A percentile compares a stretch with the other conserved stretches of the same genome.
These are phyloP conservation scores for Phalanger gymnotis DNA, from an alignment of 2,797 vertebrate species.

Conservation along the genomic window DNA sequence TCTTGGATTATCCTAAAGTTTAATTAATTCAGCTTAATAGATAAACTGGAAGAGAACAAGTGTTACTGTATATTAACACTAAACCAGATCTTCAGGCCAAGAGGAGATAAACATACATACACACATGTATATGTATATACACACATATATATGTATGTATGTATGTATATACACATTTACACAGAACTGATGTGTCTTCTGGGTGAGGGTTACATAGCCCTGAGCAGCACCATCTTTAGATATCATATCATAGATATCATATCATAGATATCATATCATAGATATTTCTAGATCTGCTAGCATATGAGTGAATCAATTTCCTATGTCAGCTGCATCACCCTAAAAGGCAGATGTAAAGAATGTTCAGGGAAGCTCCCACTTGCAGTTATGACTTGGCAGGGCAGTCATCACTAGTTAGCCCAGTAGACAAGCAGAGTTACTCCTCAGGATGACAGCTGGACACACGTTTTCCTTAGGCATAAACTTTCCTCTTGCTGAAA, in stretches of 20 bases:
- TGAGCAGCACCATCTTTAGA: not conserved
- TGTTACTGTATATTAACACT: constrained; percentile 7
- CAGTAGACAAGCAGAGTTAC: not conserved
- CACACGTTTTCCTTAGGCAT: not conserved
- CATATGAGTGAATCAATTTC: not conserved
- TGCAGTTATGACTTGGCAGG: not conserved
- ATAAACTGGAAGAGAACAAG: not conserved
- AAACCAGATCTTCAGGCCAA: not conserved
- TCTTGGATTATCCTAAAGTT: not conserved
- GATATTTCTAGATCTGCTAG: not conserved
- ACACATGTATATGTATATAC: not conserved
- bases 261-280: too few species aligned
- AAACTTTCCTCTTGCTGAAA: not conserved
- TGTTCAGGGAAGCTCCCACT: not conserved
- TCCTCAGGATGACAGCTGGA: not conserved
- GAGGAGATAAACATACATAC: not conserved
- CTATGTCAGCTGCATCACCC: not conserved
- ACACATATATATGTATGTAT: not conserved
- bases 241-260: too few species aligned
- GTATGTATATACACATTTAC: not conserved
- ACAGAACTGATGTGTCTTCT: not conserved
- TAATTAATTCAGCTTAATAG: constrained; percentile 10
- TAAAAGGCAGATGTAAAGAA: not conserved
- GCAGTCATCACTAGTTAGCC: not conserved
- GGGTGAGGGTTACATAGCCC: not conserved